Percentiles rank a stretch among this genome's conserved stretches.
phyloP scores from a whole-genome alignment of 2,797 vertebrate genomes.

The Pampus argenteus region DNA sequence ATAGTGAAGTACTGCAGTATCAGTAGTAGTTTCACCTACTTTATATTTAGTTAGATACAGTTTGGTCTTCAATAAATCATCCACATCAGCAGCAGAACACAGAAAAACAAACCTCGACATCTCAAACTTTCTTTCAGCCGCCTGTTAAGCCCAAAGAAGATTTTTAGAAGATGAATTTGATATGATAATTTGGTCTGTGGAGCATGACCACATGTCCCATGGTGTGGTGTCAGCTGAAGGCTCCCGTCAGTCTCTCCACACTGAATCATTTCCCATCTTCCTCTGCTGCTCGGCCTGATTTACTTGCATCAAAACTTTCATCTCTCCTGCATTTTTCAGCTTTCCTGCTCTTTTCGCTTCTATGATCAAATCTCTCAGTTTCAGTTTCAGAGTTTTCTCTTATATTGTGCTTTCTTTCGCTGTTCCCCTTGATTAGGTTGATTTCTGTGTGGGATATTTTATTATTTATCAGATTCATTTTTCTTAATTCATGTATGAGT shows the following conservation, averaged over 20 bases:
- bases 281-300: neutral
- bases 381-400: too few species aligned
- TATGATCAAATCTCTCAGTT: slow-evolving; percentile 16
- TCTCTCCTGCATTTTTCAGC: neutral
- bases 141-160: neutral
- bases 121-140: slow-evolving; percentile 18
- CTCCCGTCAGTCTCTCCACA: slow-evolving; percentile 20
- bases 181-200: slow-evolving; percentile 25
- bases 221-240: slow-evolving; percentile 8
- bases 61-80: slow-evolving; percentile 12
- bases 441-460: neutral
- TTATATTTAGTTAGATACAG: too few species aligned
- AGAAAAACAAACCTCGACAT: slow-evolving; percentile 2
- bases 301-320: slow-evolving; percentile 5
- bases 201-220: slow-evolving; percentile 24
- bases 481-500: neutral
- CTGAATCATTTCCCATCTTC: slow-evolving; percentile 16
- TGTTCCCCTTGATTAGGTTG: neutral
- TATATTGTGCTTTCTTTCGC: neutral
- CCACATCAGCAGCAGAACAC: neutral
- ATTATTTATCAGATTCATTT: neutral
- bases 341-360: neutral
- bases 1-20: too few species aligned
- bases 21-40: too few species aligned
- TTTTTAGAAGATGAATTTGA: slow-evolving; percentile 35